Evolutionary conservation across 2,888 invertebrate species (phyloP), one percentile per base, ranked within the genome.

Genomic region (Pteria penguin): DNA sequence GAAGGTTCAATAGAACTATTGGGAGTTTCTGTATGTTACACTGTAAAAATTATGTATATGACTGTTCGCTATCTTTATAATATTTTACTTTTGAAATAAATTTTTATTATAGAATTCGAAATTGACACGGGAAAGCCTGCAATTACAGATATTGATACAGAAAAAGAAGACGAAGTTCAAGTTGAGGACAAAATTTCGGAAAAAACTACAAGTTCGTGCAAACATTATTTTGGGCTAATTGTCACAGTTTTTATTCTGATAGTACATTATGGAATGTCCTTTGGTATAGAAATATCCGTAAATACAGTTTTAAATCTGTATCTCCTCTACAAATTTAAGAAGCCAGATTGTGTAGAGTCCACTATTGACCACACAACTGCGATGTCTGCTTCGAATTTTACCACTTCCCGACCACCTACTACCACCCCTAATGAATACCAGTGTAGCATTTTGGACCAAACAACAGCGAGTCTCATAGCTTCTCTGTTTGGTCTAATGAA

Each of bases 291-390:
- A 71, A 79, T 79, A 4, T 69, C 79, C 3, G 76, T 76, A 3
- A 79, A 79, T 66, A 79, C 79, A 18, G 79, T 79, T n/a, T 71
- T 79, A 66, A 79, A 79, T 57, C 45, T 79, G 14, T 79, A 79
- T 60, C 75, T 79, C 27, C 61, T 79, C 31, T 79, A 79, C 68
- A 67, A 33, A 29, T 79, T 79, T 36, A 79, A 76, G 60, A 67
- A 33, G 1, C 75, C 75, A 11, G 70, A 61, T 1, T 79, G 79
- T 36, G 62, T 67, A 11, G 65, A 67, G 22, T 22, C 32, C 61
- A 36, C 54, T 33, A 36, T 27, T 24, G 63, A 33, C 14, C 62
- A 29, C n/a, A 60, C 76, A 36, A 75, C 70, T 2, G 54, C 54
- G 18, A 24, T 1, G 2, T 8, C 2, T 11, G 45, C 61, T 22